These are phyloP conservation scores for Phengaris arion DNA, from an alignment of 2,888 invertebrate genomes.

Conservation along the genomic window DNA sequence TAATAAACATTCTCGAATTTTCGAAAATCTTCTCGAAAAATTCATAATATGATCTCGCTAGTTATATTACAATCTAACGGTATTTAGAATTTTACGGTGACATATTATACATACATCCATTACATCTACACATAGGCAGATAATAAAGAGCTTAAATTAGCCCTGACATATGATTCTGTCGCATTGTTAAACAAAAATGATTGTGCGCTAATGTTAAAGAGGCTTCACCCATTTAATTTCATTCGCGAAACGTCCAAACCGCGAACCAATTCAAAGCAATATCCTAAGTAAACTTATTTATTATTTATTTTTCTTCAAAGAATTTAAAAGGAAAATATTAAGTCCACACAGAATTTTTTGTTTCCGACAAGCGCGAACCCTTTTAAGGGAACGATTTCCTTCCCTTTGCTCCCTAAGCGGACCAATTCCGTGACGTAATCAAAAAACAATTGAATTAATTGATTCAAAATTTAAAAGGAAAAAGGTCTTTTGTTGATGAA, in stretches of 20 bases:
- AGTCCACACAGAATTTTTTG: constrained; percentile 16
- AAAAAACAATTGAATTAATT: constrained; percentile 31
- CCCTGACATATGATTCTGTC: too few species aligned
- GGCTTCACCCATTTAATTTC: neutral
- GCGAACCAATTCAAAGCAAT: constrained; percentile 17
- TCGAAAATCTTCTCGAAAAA: too few species aligned
- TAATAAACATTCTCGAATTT: too few species aligned
- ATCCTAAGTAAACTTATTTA: neutral
- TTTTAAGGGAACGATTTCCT: constrained; percentile 29
- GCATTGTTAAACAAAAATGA: neutral
- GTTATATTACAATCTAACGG: too few species aligned
- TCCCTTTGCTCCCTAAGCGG: constrained; percentile 22
- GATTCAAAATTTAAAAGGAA: constrained; percentile 23
- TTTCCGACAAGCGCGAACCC: constrained; percentile 23
- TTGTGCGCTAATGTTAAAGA: neutral
- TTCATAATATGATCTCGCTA: too few species aligned
- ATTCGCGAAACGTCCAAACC: neutral
- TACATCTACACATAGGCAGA: too few species aligned
- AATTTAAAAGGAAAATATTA: constrained; percentile 19
- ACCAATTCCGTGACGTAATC: constrained; percentile 28
- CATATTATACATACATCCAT: too few species aligned
- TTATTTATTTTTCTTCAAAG: constrained; percentile 18
- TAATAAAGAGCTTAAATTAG: too few species aligned
- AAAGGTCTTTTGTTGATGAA: neutral
- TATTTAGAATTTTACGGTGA: too few species aligned